These are phyloP conservation scores for Catharus bicknelli DNA, from an alignment of 2,113 vertebrate genomes.

Conservation along the genomic window DNA sequence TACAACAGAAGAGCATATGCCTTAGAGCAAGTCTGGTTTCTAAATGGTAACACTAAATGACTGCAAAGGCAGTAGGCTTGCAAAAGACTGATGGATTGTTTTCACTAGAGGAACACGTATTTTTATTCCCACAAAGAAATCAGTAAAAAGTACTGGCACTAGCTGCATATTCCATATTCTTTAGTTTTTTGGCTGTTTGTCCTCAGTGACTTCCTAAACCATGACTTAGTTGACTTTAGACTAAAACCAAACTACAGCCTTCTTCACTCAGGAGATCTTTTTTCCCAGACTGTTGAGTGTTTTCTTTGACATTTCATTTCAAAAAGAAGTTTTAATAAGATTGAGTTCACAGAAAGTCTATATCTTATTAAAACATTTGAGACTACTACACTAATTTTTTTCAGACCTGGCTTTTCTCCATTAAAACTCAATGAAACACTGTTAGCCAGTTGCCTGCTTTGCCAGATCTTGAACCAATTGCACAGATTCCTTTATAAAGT, in stretches of 20 bases:
- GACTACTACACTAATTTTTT: not conserved
- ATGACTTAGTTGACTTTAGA: not conserved
- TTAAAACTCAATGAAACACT: not conserved
- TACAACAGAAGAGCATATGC: not conserved
- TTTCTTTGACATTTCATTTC: not conserved
- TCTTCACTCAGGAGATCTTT: not conserved
- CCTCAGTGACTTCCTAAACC: not conserved
- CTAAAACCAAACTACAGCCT: not conserved
- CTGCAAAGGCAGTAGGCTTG: not conserved
- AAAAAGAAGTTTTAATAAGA: not conserved
- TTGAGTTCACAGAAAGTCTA: not conserved
- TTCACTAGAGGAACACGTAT: not conserved
- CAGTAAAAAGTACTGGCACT: not conserved
- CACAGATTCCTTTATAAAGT: conserved; percentile 2
- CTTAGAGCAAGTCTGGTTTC: not conserved
- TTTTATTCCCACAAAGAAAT: not conserved
- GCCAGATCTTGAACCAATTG: not conserved
- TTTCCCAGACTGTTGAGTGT: not conserved
- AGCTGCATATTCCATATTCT: not conserved
- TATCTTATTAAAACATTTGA: not conserved
- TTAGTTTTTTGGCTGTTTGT: not conserved
- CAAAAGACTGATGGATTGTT: not conserved
- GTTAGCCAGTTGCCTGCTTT: not conserved
- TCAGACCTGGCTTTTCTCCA: not conserved
- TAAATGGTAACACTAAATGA: not conserved